These are phyloP conservation scores for Phengaris arion DNA, from an alignment of 2,888 invertebrate genomes.

Conservation along the genomic window DNA sequence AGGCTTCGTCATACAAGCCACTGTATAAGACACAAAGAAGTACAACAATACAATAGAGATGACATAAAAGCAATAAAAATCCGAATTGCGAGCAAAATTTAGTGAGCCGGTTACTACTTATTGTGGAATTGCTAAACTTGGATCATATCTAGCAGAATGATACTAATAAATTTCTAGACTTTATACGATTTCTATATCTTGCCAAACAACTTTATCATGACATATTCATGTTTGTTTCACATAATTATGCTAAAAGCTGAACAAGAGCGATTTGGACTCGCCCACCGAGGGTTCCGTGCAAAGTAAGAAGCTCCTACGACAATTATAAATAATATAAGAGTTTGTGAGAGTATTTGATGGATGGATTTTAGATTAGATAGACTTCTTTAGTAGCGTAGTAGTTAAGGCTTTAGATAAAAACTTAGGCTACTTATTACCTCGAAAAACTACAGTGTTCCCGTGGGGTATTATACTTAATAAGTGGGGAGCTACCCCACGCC, in stretches of 20 bases:
- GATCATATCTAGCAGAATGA: constrained; percentile 4
- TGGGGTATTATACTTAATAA: no score
- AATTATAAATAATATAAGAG: no score
- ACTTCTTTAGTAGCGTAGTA: no score
- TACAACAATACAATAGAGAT: neutral
- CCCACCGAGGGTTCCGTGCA: no score
- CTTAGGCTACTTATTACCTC: no score
- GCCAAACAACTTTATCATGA: constrained; percentile 24
- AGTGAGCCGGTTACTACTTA: neutral
- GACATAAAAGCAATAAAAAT: constrained; percentile 7
- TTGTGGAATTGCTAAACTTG: constrained; percentile 12
- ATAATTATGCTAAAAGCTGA: neutral
- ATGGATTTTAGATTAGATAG: no score
- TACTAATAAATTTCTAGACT: constrained; percentile 22
- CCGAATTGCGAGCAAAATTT: neutral
- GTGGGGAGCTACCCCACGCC: no score
- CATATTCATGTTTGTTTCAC: neutral
- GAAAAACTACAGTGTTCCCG: no score
- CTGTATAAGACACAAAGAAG: neutral
- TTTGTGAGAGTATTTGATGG: no score
- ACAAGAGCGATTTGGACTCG: neutral
- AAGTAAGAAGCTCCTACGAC: no score
- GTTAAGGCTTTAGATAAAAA: no score
- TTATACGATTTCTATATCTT: constrained; percentile 22
- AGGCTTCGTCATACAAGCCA: no score